Percentiles rank a stretch among this genome's conserved stretches.
phyloP scores from a whole-genome alignment of 2,113 vertebrate species.

The Pogona vitticeps region DNA sequence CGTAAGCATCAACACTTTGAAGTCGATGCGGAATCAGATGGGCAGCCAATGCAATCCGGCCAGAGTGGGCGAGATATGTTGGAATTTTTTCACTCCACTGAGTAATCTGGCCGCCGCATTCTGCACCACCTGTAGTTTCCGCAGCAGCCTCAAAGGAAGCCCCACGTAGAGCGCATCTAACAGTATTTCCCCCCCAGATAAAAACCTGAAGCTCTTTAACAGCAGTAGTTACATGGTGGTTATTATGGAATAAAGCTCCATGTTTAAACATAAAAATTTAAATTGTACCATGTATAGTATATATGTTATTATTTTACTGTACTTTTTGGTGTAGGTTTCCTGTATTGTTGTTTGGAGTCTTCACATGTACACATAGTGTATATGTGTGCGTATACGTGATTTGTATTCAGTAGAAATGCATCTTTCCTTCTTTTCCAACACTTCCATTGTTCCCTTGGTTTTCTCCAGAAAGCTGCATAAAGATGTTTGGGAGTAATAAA shows the following conservation, averaged over 20 bases:
- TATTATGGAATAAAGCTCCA: not conserved
- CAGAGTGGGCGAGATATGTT: too few relatives aligned
- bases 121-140: too few relatives aligned
- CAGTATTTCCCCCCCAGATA: not conserved
- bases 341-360: not conserved
- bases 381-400: too few relatives aligned
- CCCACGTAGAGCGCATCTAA: too few relatives aligned
- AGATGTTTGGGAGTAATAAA: not conserved
- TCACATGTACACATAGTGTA: too few relatives aligned
- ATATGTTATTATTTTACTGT: not conserved
- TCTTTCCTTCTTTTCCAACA: not conserved
- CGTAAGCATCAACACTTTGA: too few relatives aligned
- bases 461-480: not conserved
- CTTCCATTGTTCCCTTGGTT: not conserved
- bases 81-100: too few relatives aligned
- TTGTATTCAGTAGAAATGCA: not conserved
- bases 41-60: too few relatives aligned
- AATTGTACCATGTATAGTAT: not conserved
- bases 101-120: too few relatives aligned
- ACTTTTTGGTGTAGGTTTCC: not conserved
- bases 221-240: not conserved
- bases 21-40: too few relatives aligned
- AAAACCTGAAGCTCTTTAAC: not conserved
- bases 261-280: not conserved
- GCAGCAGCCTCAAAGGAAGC: too few relatives aligned